Conservation (phyloP, 1,140 invertebrate genomes). For the Goniozus legneri region DNA sequence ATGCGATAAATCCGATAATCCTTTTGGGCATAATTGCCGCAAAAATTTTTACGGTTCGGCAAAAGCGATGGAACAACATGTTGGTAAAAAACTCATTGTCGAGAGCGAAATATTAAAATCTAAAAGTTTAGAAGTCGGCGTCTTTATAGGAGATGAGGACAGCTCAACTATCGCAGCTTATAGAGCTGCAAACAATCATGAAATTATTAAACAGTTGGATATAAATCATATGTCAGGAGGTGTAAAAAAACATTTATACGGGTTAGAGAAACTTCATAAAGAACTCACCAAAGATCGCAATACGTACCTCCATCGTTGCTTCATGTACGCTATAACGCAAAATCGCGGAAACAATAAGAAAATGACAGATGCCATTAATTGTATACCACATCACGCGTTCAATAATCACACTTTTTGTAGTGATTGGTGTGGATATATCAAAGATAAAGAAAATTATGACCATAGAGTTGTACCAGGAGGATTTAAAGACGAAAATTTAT, state of each 20-base stretch:
- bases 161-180: background rate
- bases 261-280: slow-evolving; percentile 3
- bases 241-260: slow-evolving; percentile 1
- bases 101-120: slow-evolving; percentile 6
- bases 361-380: slow-evolving; percentile 6
- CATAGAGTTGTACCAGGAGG: slow-evolving; percentile 5
- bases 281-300: slow-evolving; percentile 3
- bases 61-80: background rate
- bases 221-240: slow-evolving; percentile 12
- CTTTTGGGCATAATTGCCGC: slow-evolving; percentile 2
- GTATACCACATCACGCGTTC: slow-evolving; percentile 16
- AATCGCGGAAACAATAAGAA: slow-evolving; percentile 11
- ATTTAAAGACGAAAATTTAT: slow-evolving; percentile 2
- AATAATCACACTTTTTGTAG: slow-evolving; percentile 11
- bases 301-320: slow-evolving; percentile 12
- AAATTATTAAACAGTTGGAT: slow-evolving; percentile 9
- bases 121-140: slow-evolving; percentile 1
- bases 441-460: slow-evolving; percentile 7
- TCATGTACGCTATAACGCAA: slow-evolving; percentile 15
- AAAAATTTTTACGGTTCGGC: slow-evolving; percentile 2
- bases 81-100: background rate
- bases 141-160: slow-evolving; percentile 11
- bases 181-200: background rate
- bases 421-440: background rate
- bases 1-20: background rate